A percentile compares a stretch with the other conserved stretches of the same genome.
Evolutionary conservation across 1,140 invertebrate species (phyloP).

Genomic region (Glomeris maerens): DNA sequence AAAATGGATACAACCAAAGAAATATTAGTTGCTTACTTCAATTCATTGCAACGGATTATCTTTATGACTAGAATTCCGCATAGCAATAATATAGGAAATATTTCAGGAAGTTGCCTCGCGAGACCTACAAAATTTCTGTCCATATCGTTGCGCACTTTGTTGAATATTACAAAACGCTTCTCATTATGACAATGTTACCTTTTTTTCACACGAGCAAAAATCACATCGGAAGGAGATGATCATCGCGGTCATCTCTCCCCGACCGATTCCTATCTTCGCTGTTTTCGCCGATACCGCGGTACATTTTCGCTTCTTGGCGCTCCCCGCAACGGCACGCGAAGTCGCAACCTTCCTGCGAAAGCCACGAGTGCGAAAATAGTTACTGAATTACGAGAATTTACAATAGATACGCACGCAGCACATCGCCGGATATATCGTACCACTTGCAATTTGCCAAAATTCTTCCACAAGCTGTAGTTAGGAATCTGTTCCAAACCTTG

Average conservation of each 20-base stretch:
- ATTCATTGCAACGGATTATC: too few relatives aligned
- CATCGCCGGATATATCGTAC: constrained; percentile 20
- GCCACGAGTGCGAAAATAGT: constrained; percentile 4
- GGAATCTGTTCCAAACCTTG: constrained; percentile 34
- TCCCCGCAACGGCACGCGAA: constrained; percentile 28
- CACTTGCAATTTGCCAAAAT: constrained; percentile 33
- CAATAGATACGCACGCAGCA: neutral
- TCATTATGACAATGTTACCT: too few relatives aligned
- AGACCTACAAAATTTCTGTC: too few relatives aligned
- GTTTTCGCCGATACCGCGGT: constrained; percentile 32
- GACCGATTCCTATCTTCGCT: constrained; percentile 18
- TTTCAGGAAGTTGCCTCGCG: too few relatives aligned
- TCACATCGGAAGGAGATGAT: constrained; percentile 25
- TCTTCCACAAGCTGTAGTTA: constrained; percentile 32
- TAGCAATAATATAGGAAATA: too few relatives aligned
- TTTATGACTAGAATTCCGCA: too few relatives aligned
- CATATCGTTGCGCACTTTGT: too few relatives aligned
- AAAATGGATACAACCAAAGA: too few relatives aligned
- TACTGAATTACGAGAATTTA: neutral
- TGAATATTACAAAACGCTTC: too few relatives aligned
- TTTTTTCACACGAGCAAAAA: too few relatives aligned
- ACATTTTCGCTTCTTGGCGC: constrained; percentile 21
- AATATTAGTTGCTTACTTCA: too few relatives aligned
- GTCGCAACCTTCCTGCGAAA: constrained; percentile 33
- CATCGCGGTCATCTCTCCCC: constrained; percentile 23